Conservation (phyloP, 1,140 invertebrate genomes). For the Chrysoperla carnea region DNA sequence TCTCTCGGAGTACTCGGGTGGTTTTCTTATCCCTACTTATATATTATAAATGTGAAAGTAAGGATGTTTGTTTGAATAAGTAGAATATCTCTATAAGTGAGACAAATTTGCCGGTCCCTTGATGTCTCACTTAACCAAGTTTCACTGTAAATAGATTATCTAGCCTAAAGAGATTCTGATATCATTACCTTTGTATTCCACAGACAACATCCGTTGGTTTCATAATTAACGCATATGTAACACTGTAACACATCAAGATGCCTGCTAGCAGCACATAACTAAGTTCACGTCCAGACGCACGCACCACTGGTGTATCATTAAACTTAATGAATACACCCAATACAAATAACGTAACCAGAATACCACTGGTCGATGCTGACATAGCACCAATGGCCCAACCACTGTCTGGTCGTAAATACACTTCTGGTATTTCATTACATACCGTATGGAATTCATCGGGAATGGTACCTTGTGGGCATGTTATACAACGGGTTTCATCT, state of each 20-base stretch:
- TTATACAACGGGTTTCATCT: constrained; percentile 64
- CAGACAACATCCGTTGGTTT: constrained; percentile 58
- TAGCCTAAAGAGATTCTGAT: no score
- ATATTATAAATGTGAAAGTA: no score
- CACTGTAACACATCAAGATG: constrained; percentile 74
- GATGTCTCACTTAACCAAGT: no score
- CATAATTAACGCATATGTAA: constrained; percentile 69
- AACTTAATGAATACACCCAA: constrained; percentile 46
- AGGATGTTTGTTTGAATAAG: no score
- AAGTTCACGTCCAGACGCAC: constrained; percentile 76
- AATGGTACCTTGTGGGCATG: constrained; percentile 66
- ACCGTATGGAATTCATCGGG: constrained; percentile 54
- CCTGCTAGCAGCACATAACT: constrained; percentile 76
- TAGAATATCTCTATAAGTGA: no score
- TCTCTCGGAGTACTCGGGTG: no score
- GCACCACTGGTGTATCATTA: constrained; percentile 74
- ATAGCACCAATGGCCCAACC: constrained; percentile 83
- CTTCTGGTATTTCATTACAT: constrained; percentile 67
- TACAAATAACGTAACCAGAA: constrained; percentile 55
- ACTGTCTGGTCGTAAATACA: constrained; percentile 61
- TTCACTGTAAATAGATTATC: no score
- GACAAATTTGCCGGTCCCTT: no score
- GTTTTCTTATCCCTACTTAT: no score
- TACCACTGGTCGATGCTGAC: constrained; percentile 59
- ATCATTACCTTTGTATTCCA: constrained; percentile 56